phyloP scores from a whole-genome alignment of 2,113 vertebrate species.

The Salvelinus alpinus region DNA sequence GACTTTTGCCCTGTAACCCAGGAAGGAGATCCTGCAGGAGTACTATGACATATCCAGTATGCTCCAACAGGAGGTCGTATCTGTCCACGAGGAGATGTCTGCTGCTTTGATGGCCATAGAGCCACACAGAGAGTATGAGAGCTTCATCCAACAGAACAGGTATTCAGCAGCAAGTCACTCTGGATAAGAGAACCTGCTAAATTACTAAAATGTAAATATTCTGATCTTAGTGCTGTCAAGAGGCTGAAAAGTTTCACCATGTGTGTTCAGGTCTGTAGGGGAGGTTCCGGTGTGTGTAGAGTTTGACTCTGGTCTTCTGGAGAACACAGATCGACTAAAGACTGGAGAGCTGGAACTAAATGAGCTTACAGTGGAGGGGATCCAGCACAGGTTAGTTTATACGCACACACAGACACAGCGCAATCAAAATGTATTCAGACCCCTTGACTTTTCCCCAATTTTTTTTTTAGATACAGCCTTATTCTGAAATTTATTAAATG shows the following conservation, averaged over 20 bases:
- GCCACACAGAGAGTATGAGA: conserved; percentile 80
- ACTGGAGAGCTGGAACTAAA: conserved; percentile 86
- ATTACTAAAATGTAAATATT: too few species aligned
- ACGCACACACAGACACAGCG: neutral
- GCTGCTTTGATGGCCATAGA: conserved; percentile 77
- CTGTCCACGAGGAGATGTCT: conserved; percentile 82
- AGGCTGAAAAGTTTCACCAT: neutral
- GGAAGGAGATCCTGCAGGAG: conserved; percentile 89
- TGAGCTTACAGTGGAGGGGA: conserved; percentile 85
- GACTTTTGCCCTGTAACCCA: conserved; percentile 44
- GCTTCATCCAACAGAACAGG: conserved; percentile 86
- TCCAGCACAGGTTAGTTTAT: conserved; percentile 85
- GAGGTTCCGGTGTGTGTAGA: conserved; percentile 76
- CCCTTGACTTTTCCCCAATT: too few species aligned
- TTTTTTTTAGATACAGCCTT: too few species aligned
- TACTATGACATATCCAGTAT: conserved; percentile 88
- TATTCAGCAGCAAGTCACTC: conserved; percentile 43
- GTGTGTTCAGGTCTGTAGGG: conserved; percentile 70
- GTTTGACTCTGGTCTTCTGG: conserved; percentile 86
- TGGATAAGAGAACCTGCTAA: too few species aligned
- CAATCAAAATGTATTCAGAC: too few species aligned
- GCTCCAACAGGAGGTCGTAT: conserved; percentile 84
- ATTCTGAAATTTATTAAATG: too few species aligned
- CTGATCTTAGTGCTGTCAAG: too few species aligned
- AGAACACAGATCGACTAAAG: conserved; percentile 78